Conservation (phyloP, 2,888 invertebrate species). For the Drosophila maculinotata region DNA sequence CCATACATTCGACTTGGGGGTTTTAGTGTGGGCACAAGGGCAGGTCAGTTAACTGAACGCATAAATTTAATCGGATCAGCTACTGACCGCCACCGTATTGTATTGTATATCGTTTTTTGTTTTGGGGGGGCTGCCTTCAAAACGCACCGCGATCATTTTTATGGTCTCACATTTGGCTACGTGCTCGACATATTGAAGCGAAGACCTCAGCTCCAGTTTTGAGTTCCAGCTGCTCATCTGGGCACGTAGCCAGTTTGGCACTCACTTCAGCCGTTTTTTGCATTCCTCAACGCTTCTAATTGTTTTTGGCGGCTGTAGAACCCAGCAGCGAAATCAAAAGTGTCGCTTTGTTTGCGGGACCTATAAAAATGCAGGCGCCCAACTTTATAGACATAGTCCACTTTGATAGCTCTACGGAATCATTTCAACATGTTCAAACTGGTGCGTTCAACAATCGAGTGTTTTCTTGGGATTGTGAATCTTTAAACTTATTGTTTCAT, state of each 20-base stretch:
- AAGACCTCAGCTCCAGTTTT: slow-evolving; percentile 38
- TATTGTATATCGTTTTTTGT: slow-evolving; percentile 4
- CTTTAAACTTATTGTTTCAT: slow-evolving; percentile 9
- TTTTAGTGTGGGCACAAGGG: slow-evolving; percentile 33
- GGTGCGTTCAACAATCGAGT: slow-evolving; percentile 48
- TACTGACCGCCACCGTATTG: too few relatives aligned
- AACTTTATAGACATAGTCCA: slow-evolving; percentile 60
- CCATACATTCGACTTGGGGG: background rate
- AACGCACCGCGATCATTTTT: slow-evolving; percentile 48
- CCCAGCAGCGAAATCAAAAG: slow-evolving; percentile 14
- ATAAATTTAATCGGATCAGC: slow-evolving; percentile 44
- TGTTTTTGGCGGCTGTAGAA: slow-evolving; percentile 36
- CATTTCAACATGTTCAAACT: slow-evolving; percentile 80
- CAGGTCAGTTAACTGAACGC: slow-evolving; percentile 60
- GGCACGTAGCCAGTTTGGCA: slow-evolving; percentile 34
- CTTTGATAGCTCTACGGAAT: slow-evolving; percentile 56
- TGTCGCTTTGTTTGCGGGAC: slow-evolving; percentile 7
- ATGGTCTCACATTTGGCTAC: slow-evolving; percentile 61
- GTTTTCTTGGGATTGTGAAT: background rate
- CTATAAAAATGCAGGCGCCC: slow-evolving; percentile 74
- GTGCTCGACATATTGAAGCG: slow-evolving; percentile 60
- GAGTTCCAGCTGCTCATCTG: background rate
- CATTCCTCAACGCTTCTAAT: slow-evolving; percentile 35
- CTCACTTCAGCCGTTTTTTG: slow-evolving; percentile 13
- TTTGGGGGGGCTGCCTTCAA: slow-evolving; percentile 54